phyloP scores from a whole-genome alignment of 2,113 vertebrate species.

The Passer domesticus region DNA sequence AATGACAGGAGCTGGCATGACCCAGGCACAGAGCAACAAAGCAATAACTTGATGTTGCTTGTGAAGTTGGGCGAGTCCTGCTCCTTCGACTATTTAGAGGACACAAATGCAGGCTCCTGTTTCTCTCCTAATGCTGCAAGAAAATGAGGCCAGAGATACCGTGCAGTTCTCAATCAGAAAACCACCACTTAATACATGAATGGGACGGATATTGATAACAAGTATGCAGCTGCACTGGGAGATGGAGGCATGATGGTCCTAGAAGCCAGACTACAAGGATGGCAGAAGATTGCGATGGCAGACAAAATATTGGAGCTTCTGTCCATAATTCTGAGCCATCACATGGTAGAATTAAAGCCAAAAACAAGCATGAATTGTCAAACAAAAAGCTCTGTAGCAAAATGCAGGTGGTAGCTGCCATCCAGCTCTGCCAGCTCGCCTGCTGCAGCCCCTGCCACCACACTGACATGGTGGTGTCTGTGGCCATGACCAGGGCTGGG shows the following conservation, averaged over 20 bases:
- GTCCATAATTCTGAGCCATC: not conserved
- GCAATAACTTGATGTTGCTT: slow-evolving; percentile 6
- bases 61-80: not conserved
- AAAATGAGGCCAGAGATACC: not conserved
- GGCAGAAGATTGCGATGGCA: not conserved
- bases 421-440: not conserved
- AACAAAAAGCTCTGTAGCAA: not conserved
- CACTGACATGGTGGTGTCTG: rapidly evolving
- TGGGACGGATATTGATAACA: not conserved
- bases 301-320: not conserved
- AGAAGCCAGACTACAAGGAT: not conserved
- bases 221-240: not conserved
- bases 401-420: not conserved
- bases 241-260: not conserved
- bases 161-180: not conserved
- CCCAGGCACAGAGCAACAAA: not conserved
- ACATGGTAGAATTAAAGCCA: not conserved
- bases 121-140: not conserved
- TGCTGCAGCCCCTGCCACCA: not conserved
- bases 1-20: not conserved
- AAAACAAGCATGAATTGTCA: not conserved
- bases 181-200: not conserved
- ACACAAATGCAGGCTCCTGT: not conserved
- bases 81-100: not conserved
- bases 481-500: rapidly evolving